Conservation (phyloP, 2,888 invertebrate species). For the Odontomyia ornata region DNA sequence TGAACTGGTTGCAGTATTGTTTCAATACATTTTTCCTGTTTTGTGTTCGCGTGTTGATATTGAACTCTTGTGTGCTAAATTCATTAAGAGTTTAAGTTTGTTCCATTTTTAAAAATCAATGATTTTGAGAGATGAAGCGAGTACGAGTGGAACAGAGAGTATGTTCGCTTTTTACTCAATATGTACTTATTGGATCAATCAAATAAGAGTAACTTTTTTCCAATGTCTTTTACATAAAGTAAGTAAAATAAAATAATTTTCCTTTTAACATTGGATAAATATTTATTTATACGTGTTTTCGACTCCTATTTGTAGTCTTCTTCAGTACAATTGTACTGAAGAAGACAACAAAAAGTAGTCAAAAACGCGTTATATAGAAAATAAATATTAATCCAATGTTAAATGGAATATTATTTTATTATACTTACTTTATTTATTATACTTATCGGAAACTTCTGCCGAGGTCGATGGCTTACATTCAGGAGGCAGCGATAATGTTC, state of each 20-base stretch:
- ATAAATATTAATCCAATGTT: no score
- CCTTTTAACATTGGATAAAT: no score
- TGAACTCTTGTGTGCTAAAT: constrained; percentile 28
- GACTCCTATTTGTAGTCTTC: no score
- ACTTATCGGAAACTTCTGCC: constrained; percentile 5
- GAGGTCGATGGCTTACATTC: constrained; percentile 24
- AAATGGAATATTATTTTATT: no score
- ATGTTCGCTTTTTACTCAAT: not conserved
- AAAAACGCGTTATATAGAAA: no score
- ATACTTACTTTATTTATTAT: no score
- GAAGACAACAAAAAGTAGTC: no score
- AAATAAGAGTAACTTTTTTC: no score
- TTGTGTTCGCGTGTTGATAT: not conserved
- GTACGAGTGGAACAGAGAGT: not conserved
- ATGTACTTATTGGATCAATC: constrained; percentile 20
- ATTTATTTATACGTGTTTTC: no score
- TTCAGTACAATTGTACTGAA: no score
- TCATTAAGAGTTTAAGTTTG: constrained; percentile 1
- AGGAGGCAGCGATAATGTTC: constrained; percentile 52
- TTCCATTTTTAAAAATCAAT: not conserved
- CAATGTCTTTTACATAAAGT: no score
- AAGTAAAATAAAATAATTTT: no score
- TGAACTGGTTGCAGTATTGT: not conserved
- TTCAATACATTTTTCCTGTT: not conserved
- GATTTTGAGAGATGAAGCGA: constrained; percentile 25